Percentiles rank a stretch among this genome's conserved stretches.
phyloP scores from a whole-genome alignment of 2,888 invertebrate genomes.

The Drosophila emarginata region DNA sequence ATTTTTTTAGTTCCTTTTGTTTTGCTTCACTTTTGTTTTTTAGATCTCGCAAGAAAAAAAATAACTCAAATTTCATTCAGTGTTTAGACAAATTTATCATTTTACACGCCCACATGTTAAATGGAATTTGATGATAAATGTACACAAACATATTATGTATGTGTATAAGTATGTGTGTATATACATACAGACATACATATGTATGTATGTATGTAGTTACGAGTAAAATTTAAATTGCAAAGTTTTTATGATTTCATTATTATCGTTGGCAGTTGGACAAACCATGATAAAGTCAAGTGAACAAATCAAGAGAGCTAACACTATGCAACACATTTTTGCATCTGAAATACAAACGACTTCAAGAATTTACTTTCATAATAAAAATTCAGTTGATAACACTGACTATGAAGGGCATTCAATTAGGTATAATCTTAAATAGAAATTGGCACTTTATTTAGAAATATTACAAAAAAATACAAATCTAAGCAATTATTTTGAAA shows the following conservation, averaged over 20 bases:
- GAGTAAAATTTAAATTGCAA: conserved; percentile 55
- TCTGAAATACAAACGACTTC: neutral
- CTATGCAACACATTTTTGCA: conserved; percentile 21
- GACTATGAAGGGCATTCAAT: no score
- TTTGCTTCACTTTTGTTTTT: neutral
- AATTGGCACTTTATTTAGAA: no score
- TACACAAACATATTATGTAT: no score
- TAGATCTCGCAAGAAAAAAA: conserved; percentile 16
- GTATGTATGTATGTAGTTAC: neutral
- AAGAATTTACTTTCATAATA: no score
- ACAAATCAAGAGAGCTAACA: neutral
- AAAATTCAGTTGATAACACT: no score
- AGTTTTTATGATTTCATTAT: conserved; percentile 49
- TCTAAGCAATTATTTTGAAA: no score
- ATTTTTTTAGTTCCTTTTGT: neutral
- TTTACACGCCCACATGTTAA: conserved; percentile 14
- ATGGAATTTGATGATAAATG: conserved; percentile 8
- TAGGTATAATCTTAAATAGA: no score
- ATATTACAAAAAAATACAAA: no score
- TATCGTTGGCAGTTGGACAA: conserved; percentile 9
- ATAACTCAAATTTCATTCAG: conserved; percentile 17
- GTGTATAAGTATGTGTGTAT: neutral
- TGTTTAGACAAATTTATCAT: conserved; percentile 3
- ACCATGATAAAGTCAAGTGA: conserved; percentile 6
- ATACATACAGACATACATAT: neutral